Conservation (phyloP, 2,888 invertebrate genomes). For the Monopis laevigella region DNA sequence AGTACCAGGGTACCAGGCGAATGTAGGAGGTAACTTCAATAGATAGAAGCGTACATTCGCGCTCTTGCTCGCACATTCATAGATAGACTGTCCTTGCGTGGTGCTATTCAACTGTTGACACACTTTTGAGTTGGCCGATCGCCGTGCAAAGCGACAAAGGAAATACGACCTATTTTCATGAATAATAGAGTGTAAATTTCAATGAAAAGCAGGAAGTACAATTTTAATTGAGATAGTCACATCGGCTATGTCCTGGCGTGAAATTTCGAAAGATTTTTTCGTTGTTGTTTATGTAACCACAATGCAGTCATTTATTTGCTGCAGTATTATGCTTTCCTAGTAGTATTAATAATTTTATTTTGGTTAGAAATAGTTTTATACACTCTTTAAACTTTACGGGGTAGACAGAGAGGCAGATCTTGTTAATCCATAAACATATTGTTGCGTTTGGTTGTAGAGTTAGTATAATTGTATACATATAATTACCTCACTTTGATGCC, state of each 20-base stretch:
- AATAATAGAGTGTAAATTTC: constrained; percentile 19
- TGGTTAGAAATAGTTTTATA: too few species aligned
- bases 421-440: too few species aligned
- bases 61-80: constrained; percentile 52
- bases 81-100: constrained; percentile 59
- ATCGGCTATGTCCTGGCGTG: constrained; percentile 28
- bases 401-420: too few species aligned
- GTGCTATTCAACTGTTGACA: constrained; percentile 64
- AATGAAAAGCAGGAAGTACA: constrained; percentile 19
- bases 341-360: too few species aligned
- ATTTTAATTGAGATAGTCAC: constrained; percentile 36
- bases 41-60: constrained; percentile 35
- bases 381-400: too few species aligned
- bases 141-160: constrained; percentile 34
- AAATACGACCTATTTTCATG: constrained; percentile 31
- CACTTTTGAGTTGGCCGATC: constrained; percentile 62
- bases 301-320: too few species aligned
- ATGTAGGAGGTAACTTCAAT: neutral
- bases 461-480: too few species aligned
- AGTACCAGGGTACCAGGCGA: neutral
- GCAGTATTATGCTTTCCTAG: too few species aligned
- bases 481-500: too few species aligned
- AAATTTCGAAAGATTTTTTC: constrained; percentile 43
- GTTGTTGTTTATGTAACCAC: too few species aligned
- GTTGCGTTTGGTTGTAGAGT: too few species aligned